Conservation (phyloP, 2,797 vertebrate genomes). For the Anomalospiza imberbis region DNA sequence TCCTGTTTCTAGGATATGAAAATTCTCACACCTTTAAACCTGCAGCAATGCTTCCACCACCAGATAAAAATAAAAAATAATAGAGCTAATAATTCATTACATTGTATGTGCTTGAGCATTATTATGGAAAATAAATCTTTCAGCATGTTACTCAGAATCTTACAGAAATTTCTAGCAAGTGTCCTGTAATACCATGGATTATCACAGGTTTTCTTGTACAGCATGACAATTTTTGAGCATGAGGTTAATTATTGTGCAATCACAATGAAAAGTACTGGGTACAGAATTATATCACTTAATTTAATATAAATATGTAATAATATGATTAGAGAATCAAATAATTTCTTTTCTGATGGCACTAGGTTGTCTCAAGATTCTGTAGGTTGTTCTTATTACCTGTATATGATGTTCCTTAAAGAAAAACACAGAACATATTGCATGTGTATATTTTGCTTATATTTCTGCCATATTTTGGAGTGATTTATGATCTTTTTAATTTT, state of each 20-base stretch:
- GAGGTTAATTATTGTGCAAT: neutral
- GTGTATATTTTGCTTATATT: neutral
- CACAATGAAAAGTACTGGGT: neutral
- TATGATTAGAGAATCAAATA: neutral
- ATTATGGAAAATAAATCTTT: neutral
- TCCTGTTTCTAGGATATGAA: neutral
- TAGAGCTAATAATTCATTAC: neutral
- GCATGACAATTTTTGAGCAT: neutral
- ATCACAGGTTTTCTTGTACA: neutral
- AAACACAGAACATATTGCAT: neutral
- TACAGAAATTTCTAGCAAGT: neutral
- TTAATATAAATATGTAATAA: neutral
- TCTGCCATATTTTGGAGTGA: neutral
- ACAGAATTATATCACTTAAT: neutral
- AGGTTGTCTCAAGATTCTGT: neutral
- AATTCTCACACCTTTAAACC: neutral
- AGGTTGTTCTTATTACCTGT: neutral
- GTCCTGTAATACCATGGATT: neutral
- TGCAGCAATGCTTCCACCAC: neutral
- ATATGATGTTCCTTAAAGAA: neutral
- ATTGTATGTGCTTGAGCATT: neutral
- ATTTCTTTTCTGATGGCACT: neutral
- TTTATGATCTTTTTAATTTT: neutral
- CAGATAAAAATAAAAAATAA: neutral
- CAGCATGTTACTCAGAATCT: neutral